Evolutionary conservation across 1,140 invertebrate species (phyloP).

Genomic region (Planococcus citri): DNA sequence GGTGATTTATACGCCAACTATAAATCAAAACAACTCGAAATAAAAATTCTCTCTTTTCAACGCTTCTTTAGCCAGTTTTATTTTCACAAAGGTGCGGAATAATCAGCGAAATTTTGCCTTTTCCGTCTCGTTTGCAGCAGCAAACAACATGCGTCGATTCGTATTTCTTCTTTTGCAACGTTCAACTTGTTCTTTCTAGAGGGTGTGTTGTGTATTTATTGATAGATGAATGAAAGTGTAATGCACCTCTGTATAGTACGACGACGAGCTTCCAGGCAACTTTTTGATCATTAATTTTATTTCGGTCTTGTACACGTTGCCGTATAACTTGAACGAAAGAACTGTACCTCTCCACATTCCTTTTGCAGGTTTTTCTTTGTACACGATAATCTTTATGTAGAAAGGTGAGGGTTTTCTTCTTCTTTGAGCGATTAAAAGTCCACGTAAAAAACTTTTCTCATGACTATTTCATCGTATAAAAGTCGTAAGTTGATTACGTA

Average conservation of each 20-base stretch:
- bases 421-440: no score
- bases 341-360: no score
- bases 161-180: no score
- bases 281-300: not conserved
- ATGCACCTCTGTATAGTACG: not conserved
- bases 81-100: not conserved
- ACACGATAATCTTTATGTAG: no score
- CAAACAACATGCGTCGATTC: no score
- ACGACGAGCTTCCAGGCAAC: not conserved
- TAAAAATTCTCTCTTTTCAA: not conserved
- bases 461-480: no score
- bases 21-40: slow-evolving; percentile 7
- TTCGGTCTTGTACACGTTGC: not conserved
- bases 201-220: not conserved
- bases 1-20: not conserved
- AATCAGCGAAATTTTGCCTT: not conserved
- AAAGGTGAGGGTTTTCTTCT: no score
- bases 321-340: no score
- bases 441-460: no score
- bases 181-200: not conserved
- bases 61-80: no score
- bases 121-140: not conserved
- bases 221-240: not conserved
- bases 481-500: no score
- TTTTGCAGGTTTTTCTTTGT: no score